phyloP scores from a whole-genome alignment of 2,888 invertebrate species.

The Catocala sponsa region DNA sequence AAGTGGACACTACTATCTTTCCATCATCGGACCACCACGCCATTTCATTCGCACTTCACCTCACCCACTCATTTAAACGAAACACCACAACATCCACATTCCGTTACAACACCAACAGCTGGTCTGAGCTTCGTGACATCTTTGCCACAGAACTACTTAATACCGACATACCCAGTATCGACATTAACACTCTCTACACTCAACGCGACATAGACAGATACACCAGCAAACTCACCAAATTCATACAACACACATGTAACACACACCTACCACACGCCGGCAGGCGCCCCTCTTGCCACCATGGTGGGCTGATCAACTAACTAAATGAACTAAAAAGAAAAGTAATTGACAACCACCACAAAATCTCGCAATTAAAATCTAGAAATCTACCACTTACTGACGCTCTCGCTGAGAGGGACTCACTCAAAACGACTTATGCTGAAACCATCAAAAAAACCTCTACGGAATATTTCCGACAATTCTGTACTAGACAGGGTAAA shows the following conservation, averaged over 20 bases:
- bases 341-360: not conserved
- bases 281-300: not conserved
- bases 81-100: not conserved
- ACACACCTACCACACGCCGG: not conserved
- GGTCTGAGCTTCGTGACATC: not conserved
- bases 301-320: conserved; percentile 8
- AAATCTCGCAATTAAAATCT: not conserved
- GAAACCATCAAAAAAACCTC: no score
- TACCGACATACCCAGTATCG: not conserved
- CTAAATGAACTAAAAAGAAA: not conserved
- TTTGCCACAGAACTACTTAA: not conserved
- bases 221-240: not conserved
- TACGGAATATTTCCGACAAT: no score
- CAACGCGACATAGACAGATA: not conserved
- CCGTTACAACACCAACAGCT: not conserved
- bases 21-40: conserved; percentile 1
- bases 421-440: no score
- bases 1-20: conserved; percentile 14
- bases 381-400: not conserved
- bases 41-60: not conserved
- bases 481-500: no score
- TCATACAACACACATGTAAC: not conserved
- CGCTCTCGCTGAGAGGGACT: no score
- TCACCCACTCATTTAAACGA: not conserved
- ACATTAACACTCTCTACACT: not conserved